Conservation (phyloP, 1,140 invertebrate genomes). For the Papilio xuthus region DNA sequence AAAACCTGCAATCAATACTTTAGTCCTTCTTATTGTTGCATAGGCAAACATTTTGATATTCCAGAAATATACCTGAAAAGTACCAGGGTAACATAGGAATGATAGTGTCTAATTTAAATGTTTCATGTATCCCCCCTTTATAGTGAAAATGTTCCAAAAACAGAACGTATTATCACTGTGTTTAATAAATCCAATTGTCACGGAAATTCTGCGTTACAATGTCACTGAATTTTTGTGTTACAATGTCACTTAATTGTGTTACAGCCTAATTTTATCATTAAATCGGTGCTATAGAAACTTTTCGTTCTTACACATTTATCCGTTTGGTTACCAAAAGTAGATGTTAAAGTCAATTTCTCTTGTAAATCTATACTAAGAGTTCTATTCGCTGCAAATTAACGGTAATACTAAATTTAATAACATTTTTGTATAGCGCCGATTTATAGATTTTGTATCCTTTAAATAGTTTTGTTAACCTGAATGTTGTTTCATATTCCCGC, state of each 20-base stretch:
- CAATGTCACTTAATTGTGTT: too few relatives aligned
- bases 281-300: not conserved
- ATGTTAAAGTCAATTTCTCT: too few relatives aligned
- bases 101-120: not conserved
- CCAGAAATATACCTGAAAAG: not conserved
- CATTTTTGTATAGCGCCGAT: slow-evolving; percentile 7
- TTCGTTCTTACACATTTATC: too few relatives aligned
- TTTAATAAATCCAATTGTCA: not conserved
- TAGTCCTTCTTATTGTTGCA: not conserved
- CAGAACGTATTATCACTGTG: slow-evolving; percentile 4
- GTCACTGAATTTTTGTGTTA: not conserved
- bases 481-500: slow-evolving; percentile 55
- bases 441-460: not conserved
- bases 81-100: not conserved
- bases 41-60: not conserved
- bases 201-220: not conserved
- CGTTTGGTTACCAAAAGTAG: too few relatives aligned
- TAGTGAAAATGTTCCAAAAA: not conserved
- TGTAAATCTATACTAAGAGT: too few relatives aligned
- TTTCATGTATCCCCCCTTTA: not conserved
- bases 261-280: not conserved
- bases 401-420: too few relatives aligned
- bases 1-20: not conserved
- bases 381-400: too few relatives aligned
- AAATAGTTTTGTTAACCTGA: slow-evolving; percentile 31